phyloP scores from a whole-genome alignment of 1,140 invertebrate genomes.

The Achroia grisella region DNA sequence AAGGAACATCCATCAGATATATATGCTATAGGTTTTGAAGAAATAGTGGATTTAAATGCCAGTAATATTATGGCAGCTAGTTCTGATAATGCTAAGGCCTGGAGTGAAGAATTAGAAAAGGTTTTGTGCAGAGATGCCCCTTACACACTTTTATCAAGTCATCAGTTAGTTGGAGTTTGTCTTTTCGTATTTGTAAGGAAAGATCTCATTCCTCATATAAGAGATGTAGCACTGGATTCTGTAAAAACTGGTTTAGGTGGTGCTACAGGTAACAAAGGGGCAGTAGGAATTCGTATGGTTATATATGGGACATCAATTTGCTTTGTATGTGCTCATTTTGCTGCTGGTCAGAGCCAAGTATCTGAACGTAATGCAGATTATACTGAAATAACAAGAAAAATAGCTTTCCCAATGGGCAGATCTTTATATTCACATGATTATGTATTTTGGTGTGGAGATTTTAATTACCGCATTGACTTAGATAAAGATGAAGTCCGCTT shows the following conservation, averaged over 20 bases:
- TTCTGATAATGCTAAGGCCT: constrained; percentile 96
- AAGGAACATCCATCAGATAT: constrained; percentile 86
- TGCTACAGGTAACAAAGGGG: constrained; percentile 96
- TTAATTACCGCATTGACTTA: constrained; percentile 98
- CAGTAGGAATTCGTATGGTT: constrained; percentile 94
- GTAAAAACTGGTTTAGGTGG: constrained; percentile 99
- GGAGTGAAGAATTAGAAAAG: constrained; percentile 96
- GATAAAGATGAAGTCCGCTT: constrained; percentile 96
- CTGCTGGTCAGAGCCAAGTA: constrained; percentile 98
- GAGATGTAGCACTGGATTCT: constrained; percentile 94
- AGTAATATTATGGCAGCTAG: constrained; percentile 98
- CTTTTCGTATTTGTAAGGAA: constrained; percentile 95
- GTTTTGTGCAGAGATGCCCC: constrained; percentile 90
- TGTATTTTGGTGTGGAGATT: constrained; percentile 99
- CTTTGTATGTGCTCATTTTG: constrained; percentile 99
- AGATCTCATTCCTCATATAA: constrained; percentile 88
- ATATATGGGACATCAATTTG: constrained; percentile 95
- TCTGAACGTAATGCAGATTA: constrained; percentile 97
- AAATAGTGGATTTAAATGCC: constrained; percentile 99
- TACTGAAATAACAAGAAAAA: constrained; percentile 93
- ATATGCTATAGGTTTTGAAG: constrained; percentile 98
- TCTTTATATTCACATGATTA: constrained; percentile 97
- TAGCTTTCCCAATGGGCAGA: constrained; percentile 94
- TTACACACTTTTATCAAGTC: constrained; percentile 94
- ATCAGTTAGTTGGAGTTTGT: constrained; percentile 98